Conservation (phyloP, 2,797 vertebrate genomes). For the Sebastes itinus region DNA sequence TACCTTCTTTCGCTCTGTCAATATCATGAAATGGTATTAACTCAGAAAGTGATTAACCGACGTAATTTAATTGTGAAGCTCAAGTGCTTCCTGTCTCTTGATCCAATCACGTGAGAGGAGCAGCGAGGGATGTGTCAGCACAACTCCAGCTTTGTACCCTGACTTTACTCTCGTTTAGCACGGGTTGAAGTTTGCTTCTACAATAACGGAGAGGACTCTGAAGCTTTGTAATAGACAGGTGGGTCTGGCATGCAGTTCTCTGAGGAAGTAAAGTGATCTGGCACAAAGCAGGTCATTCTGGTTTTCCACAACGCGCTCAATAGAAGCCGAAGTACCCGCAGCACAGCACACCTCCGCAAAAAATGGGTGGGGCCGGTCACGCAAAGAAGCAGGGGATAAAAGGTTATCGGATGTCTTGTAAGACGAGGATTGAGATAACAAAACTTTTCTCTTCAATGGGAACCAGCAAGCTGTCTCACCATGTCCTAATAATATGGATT, state of each 20-base stretch:
- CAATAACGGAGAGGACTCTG: neutral
- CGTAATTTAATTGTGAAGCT: constrained; percentile 41
- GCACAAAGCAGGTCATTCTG: constrained; percentile 66
- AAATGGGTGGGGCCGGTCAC: constrained; percentile 13
- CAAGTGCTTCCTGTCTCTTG: constrained; percentile 30
- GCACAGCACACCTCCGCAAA: constrained; percentile 13
- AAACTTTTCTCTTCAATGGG: neutral
- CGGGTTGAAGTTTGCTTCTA: constrained; percentile 4
- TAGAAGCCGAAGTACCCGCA: constrained; percentile 9
- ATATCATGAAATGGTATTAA: constrained; percentile 34
- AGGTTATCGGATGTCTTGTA: constrained; percentile 49
- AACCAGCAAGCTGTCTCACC: neutral
- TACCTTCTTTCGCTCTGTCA: constrained; percentile 3
- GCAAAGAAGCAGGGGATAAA: constrained; percentile 1
- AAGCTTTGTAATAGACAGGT: neutral
- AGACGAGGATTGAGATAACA: constrained; percentile 19
- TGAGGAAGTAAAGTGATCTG: constrained; percentile 40
- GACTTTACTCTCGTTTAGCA: neutral
- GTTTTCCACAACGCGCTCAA: constrained; percentile 42
- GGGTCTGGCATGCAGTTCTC: neutral
- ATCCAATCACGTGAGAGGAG: constrained; percentile 40
- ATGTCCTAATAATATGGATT: neutral
- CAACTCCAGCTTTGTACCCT: neutral
- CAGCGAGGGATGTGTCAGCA: neutral
- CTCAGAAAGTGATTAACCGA: constrained; percentile 29